Base-by-base conservation (phyloP, 2,888 invertebrate species). In the Dasysyrphus albostriatus region DNA sequence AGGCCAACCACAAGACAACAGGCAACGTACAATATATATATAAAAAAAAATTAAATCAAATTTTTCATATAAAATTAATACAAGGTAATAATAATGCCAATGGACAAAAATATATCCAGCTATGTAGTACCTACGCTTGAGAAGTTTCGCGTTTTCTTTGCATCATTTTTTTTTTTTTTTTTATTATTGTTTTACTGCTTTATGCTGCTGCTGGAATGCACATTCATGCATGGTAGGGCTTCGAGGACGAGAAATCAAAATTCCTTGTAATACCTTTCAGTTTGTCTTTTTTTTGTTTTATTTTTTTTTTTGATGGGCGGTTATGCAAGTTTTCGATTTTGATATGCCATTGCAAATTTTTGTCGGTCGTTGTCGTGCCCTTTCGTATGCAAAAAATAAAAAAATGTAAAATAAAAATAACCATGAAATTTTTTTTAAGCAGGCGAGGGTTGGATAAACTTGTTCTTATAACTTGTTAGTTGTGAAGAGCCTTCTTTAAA, bases 181-280 rank as follows among this genome's bases (percentile, higher is more conserved):
- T 14, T 42, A 0, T 42, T 14, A 10, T 7, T 3, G 5, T 42
- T 42, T 44, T 47, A 24, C 16, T 69, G 44, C 61, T 10, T 29
- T 47, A 42, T 44, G n/a, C 67, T 59, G n/a, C 67, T 59, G 67
- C 65, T 63, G 59, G 39, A 29, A 49, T 37, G 70, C 82, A 76
- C 73, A 82, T 85, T 82, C 85, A 79, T 87, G 83, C 85, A 79
- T 87, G 83, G 19, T 37, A 19, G 12, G 61, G 42, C 61, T 77
- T 65, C 75, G 83, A 79, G 78, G 87, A 87, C 74, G 79, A 83
- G 87, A 87, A 87, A 87, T 87, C 87, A 87, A 87, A 87, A 87
- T 87, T 87, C 83, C 78, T 87, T 87, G 87, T 87, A 87, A 87
- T 87, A 67, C 87, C 87, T 83, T 87, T 83, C 83, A 87, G 82